Base-by-base conservation (phyloP, 1,140 invertebrate species). In the Forficula auricularia region DNA sequence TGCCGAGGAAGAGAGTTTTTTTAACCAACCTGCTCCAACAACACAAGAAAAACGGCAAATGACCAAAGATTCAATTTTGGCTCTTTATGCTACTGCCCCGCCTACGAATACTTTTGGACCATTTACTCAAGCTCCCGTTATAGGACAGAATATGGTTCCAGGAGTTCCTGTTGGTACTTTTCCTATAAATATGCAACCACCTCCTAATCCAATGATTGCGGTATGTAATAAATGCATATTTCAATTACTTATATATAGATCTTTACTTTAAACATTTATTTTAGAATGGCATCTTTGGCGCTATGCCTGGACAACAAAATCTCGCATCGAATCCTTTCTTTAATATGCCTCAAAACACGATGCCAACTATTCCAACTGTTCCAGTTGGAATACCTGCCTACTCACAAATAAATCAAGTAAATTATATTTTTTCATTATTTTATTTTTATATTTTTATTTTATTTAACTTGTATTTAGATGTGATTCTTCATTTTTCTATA, bases 41-140 rank as follows among this genome's bases (percentile, higher is more conserved):
- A 67, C 75, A 51, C 75, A 77, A 49, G 77, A 80, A 51, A 80
- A 78, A 48, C 76, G 74, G 44, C 86, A 88, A 64, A 66, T 92
- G 60, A 88, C 84, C 18, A 94, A 89, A 63, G 87, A 92, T 54
- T 92, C 87, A 57, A 94, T 95, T 62, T 64, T 95, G 57, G 87
- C 88, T 3, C 59, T 94, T 20, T 95, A 91, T 60, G 80, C 77
- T 48, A 81, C 73, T 52, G 66, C 67, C 9, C 70, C 71, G 3
- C 50, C 56, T 13, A 13, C 33, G 3, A 47, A 46, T 19, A 39
- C 40, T 7, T 40, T 44, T 43, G 35, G 19, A 10, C 19, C 35
- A 20, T 22, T 16, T 16, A 10, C 42, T 2, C 7, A 41, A 12
- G 43, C 38, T 27, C 41, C 41, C 13, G 42, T 44, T 7, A 38